Conservation (phyloP, 2,888 invertebrate species). For the Volucella bombylans region DNA sequence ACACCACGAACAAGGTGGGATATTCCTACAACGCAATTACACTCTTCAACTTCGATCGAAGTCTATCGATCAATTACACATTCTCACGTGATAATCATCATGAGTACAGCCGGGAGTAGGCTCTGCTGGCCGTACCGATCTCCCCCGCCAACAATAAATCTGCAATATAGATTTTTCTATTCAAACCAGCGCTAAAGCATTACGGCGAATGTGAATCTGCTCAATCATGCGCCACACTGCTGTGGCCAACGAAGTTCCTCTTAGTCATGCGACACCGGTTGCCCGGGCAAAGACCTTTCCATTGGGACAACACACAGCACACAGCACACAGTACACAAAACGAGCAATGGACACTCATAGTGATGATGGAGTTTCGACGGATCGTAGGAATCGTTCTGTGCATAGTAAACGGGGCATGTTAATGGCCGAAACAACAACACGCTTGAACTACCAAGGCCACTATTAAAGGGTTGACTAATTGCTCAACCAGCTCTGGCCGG, state of each 20-base stretch:
- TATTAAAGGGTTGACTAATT: conserved; percentile 61
- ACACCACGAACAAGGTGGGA: conserved; percentile 69
- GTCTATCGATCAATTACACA: conserved; percentile 70
- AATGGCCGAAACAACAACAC: conserved; percentile 64
- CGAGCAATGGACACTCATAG: neutral
- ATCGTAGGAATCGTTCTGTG: conserved; percentile 58
- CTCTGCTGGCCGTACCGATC: neutral
- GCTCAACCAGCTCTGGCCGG: conserved; percentile 5
- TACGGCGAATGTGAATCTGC: conserved; percentile 63
- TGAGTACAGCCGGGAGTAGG: conserved; percentile 10
- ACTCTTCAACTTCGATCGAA: conserved; percentile 62
- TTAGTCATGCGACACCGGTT: conserved; percentile 70
- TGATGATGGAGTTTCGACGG: conserved; percentile 38
- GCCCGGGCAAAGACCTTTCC: conserved; percentile 66
- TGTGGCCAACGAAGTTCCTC: conserved; percentile 40
- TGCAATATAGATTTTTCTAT: conserved; percentile 58
- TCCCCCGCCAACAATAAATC: conserved; percentile 4
- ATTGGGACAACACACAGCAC: neutral
- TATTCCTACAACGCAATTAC: conserved; percentile 67
- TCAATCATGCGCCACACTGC: conserved; percentile 66
- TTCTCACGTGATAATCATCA: conserved; percentile 69
- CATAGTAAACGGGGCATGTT: conserved; percentile 66
- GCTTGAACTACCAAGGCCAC: conserved; percentile 71
- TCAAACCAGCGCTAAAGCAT: conserved; percentile 61
- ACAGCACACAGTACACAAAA: no score